Base-by-base conservation (phyloP, 1,140 invertebrate genomes). In the Uloborus diversus region DNA sequence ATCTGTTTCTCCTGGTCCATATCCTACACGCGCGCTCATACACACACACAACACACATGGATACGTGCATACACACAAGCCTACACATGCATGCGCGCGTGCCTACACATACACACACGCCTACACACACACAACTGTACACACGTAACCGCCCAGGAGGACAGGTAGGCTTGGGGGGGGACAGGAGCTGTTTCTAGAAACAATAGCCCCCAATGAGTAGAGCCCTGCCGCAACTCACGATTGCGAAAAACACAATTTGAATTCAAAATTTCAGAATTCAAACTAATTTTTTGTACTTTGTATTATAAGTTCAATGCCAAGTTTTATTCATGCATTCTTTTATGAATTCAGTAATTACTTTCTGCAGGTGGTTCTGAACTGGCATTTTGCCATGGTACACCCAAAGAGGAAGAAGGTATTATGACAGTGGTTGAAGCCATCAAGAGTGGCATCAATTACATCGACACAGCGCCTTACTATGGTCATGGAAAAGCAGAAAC, bases 381-480 rank as follows among this genome's bases (percentile, higher is more conserved):
- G 85, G 56, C 28, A 47, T 28, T 37, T 33, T 79, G 57, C 49
- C 61, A 51, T 61, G 28, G 30, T 28, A 75, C 35, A 3, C 4
- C 47, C 25, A 25, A 90, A 73, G 88, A 92, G 62, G 84, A 89
- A 20, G 91, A 94, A 85, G 92, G 90, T 25, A 90, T 93, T 68
- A 85, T 90, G 61, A 90, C 93, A 0, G 88, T 97, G 42, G 88
- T 89, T 51, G 87, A 91, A 82, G 92, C 92, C 4, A 86, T 97
- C 20, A 92, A 90, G 84, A 88, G 87, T 35, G 96, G 96, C 1
- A 90, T 98, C 23, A 98, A 98, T 88, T 96, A 94, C 81, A 92
- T 98, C 64, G 96, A 98, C 85, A 96, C 94, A 0, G 93, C 92
- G 1, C 94, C 94, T 0, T 97, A 92, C 90, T 98, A 98, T 86